Evolutionary conservation across 2,888 invertebrate genomes (phyloP).

Genomic region (Drosophila ustulata): DNA sequence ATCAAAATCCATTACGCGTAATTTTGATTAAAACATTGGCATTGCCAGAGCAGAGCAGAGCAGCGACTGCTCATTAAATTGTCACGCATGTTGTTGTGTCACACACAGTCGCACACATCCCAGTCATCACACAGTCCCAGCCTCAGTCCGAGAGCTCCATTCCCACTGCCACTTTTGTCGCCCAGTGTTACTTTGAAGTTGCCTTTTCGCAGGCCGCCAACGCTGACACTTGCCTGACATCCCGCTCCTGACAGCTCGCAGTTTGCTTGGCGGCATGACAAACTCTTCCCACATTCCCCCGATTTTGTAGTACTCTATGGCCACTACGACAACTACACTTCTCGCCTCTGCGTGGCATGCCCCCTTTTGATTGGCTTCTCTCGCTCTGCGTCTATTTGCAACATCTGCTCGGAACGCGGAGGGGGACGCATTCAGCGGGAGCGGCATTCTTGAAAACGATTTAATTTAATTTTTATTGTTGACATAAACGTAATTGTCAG

Average conservation of each 20-base stretch:
- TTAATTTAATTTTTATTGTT: conserved; percentile 80
- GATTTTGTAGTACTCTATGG: conserved; percentile 30
- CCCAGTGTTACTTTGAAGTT: conserved; percentile 67
- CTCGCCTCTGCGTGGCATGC: not conserved
- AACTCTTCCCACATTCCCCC: conserved; percentile 54
- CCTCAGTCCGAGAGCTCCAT: conserved; percentile 28
- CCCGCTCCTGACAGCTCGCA: conserved; percentile 73
- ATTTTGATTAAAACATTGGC: conserved; percentile 80
- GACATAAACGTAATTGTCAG: conserved; percentile 83
- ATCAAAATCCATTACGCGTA: conserved; percentile 78
- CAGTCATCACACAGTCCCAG: conserved; percentile 3
- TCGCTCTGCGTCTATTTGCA: conserved; percentile 59
- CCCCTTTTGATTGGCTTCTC: conserved; percentile 60
- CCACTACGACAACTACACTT: not conserved
- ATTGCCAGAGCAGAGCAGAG: conserved; percentile 14
- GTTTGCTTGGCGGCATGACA: conserved; percentile 73
- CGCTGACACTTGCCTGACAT: conserved; percentile 75
- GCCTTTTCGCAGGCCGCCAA: conserved; percentile 60
- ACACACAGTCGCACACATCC: conserved; percentile 25
- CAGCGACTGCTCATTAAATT: conserved; percentile 82
- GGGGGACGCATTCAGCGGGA: conserved; percentile 27
- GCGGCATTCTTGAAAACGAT: conserved; percentile 74
- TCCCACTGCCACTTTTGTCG: not conserved
- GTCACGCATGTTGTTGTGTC: conserved; percentile 82
- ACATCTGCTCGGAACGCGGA: conserved; percentile 61